These are phyloP conservation scores for Scolopax rusticola DNA, from an alignment of 2,797 vertebrate genomes.

Conservation along the genomic window DNA sequence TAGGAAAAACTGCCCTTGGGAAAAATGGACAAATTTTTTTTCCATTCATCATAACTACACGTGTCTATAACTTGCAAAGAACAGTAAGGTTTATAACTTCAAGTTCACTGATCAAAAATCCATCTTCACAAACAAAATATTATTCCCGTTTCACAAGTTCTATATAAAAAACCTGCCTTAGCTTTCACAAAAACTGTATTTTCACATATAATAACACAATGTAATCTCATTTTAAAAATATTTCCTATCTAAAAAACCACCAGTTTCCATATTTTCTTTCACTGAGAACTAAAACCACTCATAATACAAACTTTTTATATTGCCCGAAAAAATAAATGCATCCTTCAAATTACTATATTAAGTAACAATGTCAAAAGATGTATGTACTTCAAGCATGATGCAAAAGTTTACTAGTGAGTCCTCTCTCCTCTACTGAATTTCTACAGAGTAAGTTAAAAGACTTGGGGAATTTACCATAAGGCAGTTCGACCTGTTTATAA, in stretches of 20 bases:
- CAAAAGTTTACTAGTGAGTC: background rate
- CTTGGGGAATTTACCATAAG: background rate
- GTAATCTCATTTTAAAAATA: background rate
- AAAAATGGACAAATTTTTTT: background rate
- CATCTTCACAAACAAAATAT: background rate
- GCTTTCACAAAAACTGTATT: background rate
- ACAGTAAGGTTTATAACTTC: background rate
- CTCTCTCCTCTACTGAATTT: background rate
- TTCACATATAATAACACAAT: background rate
- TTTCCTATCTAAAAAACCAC: background rate
- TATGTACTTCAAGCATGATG: background rate
- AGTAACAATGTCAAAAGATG: background rate
- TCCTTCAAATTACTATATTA: background rate
- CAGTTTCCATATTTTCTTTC: background rate
- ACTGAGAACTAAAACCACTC: background rate
- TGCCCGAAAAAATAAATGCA: background rate
- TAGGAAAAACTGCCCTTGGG: background rate
- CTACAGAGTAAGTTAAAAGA: background rate
- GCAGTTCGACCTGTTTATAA: background rate
- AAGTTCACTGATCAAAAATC: background rate
- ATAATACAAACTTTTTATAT: background rate
- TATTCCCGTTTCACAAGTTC: background rate
- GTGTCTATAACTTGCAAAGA: background rate
- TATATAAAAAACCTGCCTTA: background rate
- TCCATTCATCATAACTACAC: background rate